These are phyloP conservation scores for Antennarius striatus DNA, from an alignment of 2,113 vertebrate species.

Conservation along the genomic window DNA sequence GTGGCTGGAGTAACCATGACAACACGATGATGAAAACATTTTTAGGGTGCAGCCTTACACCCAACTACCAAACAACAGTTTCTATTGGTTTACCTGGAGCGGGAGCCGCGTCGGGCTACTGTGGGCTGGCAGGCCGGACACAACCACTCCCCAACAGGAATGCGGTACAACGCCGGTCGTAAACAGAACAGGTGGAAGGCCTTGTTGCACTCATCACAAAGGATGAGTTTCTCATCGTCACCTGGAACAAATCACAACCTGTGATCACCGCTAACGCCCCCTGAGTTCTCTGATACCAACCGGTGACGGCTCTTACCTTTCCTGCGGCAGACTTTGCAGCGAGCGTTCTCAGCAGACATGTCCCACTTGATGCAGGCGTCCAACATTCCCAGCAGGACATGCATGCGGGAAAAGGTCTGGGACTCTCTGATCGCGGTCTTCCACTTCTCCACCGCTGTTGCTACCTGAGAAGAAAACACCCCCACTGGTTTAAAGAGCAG, in stretches of 20 bases:
- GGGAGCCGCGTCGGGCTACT: conserved; percentile 86
- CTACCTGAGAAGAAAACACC: conserved; percentile 80
- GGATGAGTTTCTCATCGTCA: conserved; percentile 95
- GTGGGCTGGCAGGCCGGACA: conserved; percentile 96
- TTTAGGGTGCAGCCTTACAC: too few species aligned
- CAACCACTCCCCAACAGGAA: conserved; percentile 93
- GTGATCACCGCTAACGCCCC: not conserved
- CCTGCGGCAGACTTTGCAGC: conserved; percentile 97
- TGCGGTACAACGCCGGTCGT: conserved; percentile 90
- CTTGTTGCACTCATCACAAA: conserved; percentile 98
- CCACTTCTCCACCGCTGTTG: conserved; percentile 95
- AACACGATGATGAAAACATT: too few species aligned
- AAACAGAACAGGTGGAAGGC: conserved; percentile 98
- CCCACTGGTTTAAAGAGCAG: not conserved
- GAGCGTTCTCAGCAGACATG: conserved; percentile 97
- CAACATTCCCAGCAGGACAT: conserved; percentile 95
- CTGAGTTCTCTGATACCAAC: not conserved
- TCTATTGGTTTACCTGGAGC: conserved; percentile 81
- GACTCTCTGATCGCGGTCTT: conserved; percentile 91
- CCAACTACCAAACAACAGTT: too few species aligned
- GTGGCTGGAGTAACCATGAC: too few species aligned
- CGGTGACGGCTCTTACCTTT: conserved; percentile 82
- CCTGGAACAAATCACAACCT: conserved; percentile 69
- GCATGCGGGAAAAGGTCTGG: conserved; percentile 97
- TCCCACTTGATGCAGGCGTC: conserved; percentile 99